Evolutionary conservation across 2,888 invertebrate species (phyloP).

Genomic region (Leptopilina drosophilae): DNA sequence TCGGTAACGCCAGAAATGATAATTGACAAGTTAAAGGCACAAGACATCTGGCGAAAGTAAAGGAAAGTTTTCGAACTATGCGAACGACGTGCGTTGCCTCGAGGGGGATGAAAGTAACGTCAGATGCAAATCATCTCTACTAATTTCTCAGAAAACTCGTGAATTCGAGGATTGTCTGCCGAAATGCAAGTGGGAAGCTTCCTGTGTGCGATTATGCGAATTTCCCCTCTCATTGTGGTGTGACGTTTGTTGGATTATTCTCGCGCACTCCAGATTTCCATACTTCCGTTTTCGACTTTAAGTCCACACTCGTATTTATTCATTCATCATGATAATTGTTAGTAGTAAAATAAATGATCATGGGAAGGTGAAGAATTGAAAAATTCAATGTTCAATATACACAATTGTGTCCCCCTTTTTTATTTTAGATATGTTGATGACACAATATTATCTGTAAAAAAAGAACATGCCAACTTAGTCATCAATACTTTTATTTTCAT

Average conservation of each 20-base stretch:
- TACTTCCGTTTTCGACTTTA: constrained; percentile 14
- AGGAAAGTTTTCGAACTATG: constrained; percentile 69
- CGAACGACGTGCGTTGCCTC: constrained; percentile 70
- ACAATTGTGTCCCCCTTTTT: no score
- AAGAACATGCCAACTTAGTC: no score
- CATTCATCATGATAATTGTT: background rate
- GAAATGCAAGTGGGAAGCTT: constrained; percentile 45
- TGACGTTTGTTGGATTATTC: constrained; percentile 28
- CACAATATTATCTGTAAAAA: no score
- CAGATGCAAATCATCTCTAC: constrained; percentile 75
- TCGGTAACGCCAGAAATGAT: constrained; percentile 52
- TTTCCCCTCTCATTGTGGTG: background rate
- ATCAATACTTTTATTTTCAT: no score
- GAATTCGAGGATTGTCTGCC: constrained; percentile 56
- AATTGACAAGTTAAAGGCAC: constrained; percentile 69
- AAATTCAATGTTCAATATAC: no score
- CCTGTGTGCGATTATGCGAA: constrained; percentile 35
- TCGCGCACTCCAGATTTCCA: constrained; percentile 33
- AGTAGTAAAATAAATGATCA: no score
- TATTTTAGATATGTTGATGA: no score
- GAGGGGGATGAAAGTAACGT: constrained; percentile 66
- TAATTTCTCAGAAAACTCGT: constrained; percentile 74
- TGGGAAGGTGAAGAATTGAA: no score
- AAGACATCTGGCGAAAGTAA: constrained; percentile 68
- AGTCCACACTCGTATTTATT: background rate